phyloP scores from a whole-genome alignment of 2,888 invertebrate genomes.

The Sarcophaga caerulescens region DNA sequence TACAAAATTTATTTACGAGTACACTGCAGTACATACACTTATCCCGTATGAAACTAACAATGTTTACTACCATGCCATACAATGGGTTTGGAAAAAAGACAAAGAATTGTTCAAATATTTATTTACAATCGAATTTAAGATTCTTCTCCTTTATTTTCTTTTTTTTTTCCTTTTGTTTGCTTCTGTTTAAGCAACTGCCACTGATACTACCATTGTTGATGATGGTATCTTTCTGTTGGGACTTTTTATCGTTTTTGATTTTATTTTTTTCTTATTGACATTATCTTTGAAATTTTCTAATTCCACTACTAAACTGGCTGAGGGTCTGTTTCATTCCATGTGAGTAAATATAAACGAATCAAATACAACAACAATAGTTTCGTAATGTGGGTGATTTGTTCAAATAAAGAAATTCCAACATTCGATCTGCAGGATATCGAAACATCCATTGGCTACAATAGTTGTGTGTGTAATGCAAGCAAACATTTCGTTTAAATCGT shows the following conservation, averaged over 20 bases:
- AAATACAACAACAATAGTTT: background rate
- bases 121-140: conserved; percentile 62
- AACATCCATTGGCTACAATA: too few relatives aligned
- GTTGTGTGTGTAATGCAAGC: too few relatives aligned
- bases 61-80: background rate
- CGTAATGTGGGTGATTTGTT: conserved; percentile 59
- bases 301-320: background rate
- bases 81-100: background rate
- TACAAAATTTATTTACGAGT: too few relatives aligned
- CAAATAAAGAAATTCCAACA: conserved; percentile 48
- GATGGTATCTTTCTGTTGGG: conserved; percentile 30
- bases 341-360: conserved; percentile 42
- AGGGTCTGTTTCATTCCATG: conserved; percentile 22
- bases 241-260: conserved; percentile 59
- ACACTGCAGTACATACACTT: background rate
- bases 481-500: too few relatives aligned
- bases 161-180: too few relatives aligned
- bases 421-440: background rate
- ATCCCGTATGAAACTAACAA: background rate
- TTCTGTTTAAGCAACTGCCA: conserved; percentile 37
- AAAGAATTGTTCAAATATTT: conserved; percentile 66
- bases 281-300: conserved; percentile 54
- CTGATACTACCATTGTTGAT: background rate
- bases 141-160: background rate
- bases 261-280: conserved; percentile 55